Conservation (phyloP, 2,113 vertebrate species). For the Lepus europaeus region DNA sequence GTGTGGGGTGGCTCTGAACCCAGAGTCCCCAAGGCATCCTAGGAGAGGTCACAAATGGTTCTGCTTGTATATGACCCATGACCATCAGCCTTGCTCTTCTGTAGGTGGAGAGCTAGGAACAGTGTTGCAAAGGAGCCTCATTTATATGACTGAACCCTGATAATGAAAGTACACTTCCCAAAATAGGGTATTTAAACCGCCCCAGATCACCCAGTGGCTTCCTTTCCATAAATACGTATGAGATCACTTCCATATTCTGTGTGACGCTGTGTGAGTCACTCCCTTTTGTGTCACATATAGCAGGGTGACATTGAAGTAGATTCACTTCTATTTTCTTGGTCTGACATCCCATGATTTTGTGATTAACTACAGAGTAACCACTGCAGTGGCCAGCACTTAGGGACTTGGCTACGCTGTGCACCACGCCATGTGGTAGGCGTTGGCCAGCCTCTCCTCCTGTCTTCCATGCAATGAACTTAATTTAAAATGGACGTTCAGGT, state of each 20-base stretch:
- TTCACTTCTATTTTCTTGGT: not conserved
- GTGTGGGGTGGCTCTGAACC: not conserved
- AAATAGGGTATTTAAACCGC: not conserved
- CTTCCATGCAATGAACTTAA: not conserved
- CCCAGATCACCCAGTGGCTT: not conserved
- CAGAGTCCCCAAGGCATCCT: not conserved
- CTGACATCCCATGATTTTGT: not conserved
- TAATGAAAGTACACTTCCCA: not conserved
- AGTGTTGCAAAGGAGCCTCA: not conserved
- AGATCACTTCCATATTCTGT: not conserved
- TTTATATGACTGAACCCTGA: not conserved
- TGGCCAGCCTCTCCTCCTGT: not conserved
- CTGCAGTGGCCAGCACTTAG: not conserved
- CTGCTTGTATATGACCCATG: not conserved
- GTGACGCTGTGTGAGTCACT: not conserved
- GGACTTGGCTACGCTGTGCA: accelerated
- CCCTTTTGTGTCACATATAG: not conserved
- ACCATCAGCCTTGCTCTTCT: not conserved
- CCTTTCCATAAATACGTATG: not conserved
- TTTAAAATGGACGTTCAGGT: not conserved
- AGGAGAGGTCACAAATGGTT: not conserved
- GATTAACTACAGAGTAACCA: not conserved
- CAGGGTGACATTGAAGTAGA: not conserved
- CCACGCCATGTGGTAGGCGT: not conserved
- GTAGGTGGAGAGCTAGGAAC: not conserved